Evolutionary conservation across 2,888 invertebrate species (phyloP).

Genomic region (Callyntrura guangdongensis): DNA sequence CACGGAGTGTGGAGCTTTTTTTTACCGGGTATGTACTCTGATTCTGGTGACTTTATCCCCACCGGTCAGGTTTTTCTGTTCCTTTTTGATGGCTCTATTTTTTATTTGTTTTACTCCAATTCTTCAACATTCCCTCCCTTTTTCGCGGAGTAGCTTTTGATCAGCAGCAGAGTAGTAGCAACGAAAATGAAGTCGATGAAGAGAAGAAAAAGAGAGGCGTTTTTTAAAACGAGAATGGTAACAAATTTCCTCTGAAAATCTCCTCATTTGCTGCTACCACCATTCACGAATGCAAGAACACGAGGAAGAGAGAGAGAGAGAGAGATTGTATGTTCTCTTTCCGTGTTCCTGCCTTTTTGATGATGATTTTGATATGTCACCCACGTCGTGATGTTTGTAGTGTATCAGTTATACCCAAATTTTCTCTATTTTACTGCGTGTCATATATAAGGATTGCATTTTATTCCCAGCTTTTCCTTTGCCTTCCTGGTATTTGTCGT

Average conservation of each 20-base stretch:
- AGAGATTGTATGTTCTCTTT: not conserved
- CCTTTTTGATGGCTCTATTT: slow-evolving; percentile 4
- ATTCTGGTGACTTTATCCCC: slow-evolving; percentile 21
- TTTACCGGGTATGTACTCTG: not conserved
- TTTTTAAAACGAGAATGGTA: not conserved
- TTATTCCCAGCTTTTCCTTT: not conserved
- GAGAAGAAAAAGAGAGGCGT: not conserved
- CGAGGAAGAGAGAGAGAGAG: not conserved
- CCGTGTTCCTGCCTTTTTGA: not conserved
- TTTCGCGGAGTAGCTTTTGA: not conserved
- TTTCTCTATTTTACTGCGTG: not conserved
- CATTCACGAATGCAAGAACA: slow-evolving; percentile 9
- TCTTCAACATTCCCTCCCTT: not conserved
- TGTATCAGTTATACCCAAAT: slow-evolving; percentile 25
- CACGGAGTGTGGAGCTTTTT: not conserved
- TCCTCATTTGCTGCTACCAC: slow-evolving; percentile 19
- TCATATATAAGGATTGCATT: slow-evolving; percentile 16
- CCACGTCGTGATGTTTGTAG: not conserved
- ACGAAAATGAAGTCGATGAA: not conserved
- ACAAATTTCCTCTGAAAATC: slow-evolving; percentile 47
- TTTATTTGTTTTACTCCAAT: not conserved
- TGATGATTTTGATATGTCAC: not conserved
- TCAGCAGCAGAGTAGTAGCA: not conserved
- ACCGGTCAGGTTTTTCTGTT: slow-evolving; percentile 34
- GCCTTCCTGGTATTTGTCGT: not conserved